Percentiles rank a stretch among this genome's conserved stretches.
Evolutionary conservation across 2,888 invertebrate genomes (phyloP).

Genomic region (Pristionchus arcanus): DNA sequence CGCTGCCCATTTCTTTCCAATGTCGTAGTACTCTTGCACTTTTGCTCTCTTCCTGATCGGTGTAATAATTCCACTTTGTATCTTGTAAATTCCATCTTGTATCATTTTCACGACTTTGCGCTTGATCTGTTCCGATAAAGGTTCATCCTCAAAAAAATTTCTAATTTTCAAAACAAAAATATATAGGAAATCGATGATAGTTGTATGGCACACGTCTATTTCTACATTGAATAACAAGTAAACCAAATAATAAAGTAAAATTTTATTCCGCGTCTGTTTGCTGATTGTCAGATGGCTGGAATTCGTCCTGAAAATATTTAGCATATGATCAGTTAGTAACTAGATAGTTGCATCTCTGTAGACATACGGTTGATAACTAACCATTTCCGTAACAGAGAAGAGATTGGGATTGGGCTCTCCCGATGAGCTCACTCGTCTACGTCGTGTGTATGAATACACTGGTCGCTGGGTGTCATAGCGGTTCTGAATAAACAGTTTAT

Average conservation of each 20-base stretch:
- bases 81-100: not conserved
- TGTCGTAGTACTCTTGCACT: not conserved
- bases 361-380: not conserved
- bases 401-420: not conserved
- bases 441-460: not conserved
- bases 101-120: constrained; percentile 30
- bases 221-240: not conserved
- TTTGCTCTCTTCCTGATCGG: constrained; percentile 13
- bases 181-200: not conserved
- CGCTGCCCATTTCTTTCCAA: constrained; percentile 47
- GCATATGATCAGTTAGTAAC: too few relatives aligned
- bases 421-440: not conserved
- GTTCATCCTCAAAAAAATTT: not conserved
- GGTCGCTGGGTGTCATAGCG: not conserved
- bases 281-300: not conserved
- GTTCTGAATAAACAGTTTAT: not conserved
- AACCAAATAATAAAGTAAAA: not conserved
- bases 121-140: constrained; percentile 27
- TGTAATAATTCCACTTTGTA: constrained; percentile 17
- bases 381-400: not conserved
- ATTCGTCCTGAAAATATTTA: not conserved
- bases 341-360: too few relatives aligned
- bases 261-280: too few relatives aligned
- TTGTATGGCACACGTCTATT: too few relatives aligned
- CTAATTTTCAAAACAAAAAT: not conserved